phyloP scores from a whole-genome alignment of 2,797 vertebrate species.

The Microchirus variegatus region DNA sequence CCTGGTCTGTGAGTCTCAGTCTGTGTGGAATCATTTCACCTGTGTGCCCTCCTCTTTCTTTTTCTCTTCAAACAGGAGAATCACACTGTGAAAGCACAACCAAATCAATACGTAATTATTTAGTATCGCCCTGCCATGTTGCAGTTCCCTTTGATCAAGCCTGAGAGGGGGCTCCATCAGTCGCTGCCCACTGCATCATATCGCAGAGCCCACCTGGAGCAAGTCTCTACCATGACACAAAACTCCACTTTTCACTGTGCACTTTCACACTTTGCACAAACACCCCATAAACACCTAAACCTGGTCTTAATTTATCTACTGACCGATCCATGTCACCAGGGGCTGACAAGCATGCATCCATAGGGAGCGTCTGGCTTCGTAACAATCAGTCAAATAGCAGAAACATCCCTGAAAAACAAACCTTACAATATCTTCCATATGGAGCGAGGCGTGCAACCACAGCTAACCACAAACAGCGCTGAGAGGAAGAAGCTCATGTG shows the following conservation, averaged over 20 bases:
- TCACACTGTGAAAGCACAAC: slow-evolving; percentile 43
- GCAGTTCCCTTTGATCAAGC: slow-evolving; percentile 85
- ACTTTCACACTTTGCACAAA: slow-evolving; percentile 58
- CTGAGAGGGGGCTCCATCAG: slow-evolving; percentile 59
- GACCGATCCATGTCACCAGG: slow-evolving; percentile 60
- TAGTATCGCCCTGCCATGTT: slow-evolving; percentile 83
- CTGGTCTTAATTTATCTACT: slow-evolving; percentile 73
- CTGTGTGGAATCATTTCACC: slow-evolving; percentile 44
- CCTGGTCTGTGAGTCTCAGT: slow-evolving; percentile 43
- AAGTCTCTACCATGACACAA: slow-evolving; percentile 55
- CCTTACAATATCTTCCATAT: slow-evolving; percentile 77
- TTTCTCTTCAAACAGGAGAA: slow-evolving; percentile 37
- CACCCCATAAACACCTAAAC: slow-evolving; percentile 68
- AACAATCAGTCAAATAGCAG: slow-evolving; percentile 61
- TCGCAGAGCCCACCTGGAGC: slow-evolving; percentile 78
- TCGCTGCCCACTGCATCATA: slow-evolving; percentile 77
- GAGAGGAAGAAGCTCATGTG: slow-evolving; percentile 61
- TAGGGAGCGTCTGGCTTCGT: slow-evolving; percentile 40
- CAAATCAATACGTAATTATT: slow-evolving; percentile 89
- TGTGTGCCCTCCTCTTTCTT: slow-evolving; percentile 48
- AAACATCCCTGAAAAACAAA: slow-evolving; percentile 77
- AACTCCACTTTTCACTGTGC: slow-evolving; percentile 70
- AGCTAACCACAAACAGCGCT: slow-evolving; percentile 58
- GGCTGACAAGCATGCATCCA: slow-evolving; percentile 55
- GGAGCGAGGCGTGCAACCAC: slow-evolving; percentile 58